These are phyloP conservation scores for Nematopogon swammerdamellus DNA, from an alignment of 2,888 invertebrate species.

Conservation along the genomic window DNA sequence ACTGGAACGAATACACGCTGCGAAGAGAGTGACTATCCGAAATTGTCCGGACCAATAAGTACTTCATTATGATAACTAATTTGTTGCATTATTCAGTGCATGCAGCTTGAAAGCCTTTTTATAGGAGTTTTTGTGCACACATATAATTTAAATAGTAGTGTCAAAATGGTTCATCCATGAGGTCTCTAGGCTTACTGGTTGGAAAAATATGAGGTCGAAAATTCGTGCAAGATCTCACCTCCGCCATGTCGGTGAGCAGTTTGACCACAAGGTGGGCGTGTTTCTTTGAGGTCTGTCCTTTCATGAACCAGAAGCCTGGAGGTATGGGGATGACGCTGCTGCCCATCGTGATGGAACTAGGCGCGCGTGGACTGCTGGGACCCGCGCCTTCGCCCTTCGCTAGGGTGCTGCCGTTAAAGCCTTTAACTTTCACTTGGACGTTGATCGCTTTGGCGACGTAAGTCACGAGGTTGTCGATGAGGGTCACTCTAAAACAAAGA, in stretches of 20 bases:
- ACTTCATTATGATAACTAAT: too few species aligned
- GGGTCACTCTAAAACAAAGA: constrained; percentile 58
- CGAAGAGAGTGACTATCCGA: too few species aligned
- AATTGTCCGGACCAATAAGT: too few species aligned
- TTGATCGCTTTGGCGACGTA: constrained; percentile 89
- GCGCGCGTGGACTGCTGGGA: constrained; percentile 51
- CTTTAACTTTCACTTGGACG: constrained; percentile 77
- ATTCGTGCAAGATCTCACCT: too few species aligned
- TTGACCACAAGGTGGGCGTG: constrained; percentile 85
- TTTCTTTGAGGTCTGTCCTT: constrained; percentile 79
- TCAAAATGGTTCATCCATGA: too few species aligned
- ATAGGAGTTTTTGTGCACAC: too few species aligned
- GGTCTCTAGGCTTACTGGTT: too few species aligned
- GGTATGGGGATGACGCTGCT: constrained; percentile 33
- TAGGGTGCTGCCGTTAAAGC: constrained; percentile 23
- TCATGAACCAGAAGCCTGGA: constrained; percentile 75
- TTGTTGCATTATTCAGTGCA: too few species aligned
- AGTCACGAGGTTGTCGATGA: constrained; percentile 86
- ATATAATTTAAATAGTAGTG: too few species aligned
- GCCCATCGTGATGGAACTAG: constrained; percentile 54
- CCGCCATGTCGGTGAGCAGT: constrained; percentile 88
- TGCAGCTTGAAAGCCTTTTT: too few species aligned
- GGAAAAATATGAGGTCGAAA: too few species aligned
- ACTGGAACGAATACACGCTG: too few species aligned
- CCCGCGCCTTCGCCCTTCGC: constrained; percentile 39